A percentile compares a stretch with the other conserved stretches of the same genome.
phyloP scores from a whole-genome alignment of 2,888 invertebrate species.

The Microplitis manilae region DNA sequence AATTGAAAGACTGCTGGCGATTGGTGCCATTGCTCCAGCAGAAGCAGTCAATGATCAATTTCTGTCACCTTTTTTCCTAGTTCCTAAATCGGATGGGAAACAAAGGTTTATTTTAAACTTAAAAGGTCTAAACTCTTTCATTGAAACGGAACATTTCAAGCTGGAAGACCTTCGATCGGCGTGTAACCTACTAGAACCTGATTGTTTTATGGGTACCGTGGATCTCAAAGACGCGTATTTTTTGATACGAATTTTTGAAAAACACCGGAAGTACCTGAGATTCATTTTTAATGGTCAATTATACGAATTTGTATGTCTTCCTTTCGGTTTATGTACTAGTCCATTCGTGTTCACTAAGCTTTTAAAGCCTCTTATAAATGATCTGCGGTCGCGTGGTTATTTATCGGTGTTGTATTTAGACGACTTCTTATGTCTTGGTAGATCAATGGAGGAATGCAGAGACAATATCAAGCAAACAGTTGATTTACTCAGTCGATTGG shows the following conservation, averaged over 20 bases:
- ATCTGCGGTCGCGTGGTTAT: background rate
- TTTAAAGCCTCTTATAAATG: constrained; percentile 14
- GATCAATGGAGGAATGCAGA: background rate
- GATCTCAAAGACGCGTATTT: constrained; percentile 17
- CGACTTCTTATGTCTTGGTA: constrained; percentile 21
- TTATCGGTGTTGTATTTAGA: constrained; percentile 19
- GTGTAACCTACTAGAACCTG: background rate
- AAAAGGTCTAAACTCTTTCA: background rate
- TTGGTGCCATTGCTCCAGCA: constrained; percentile 8
- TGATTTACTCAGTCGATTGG: constrained; percentile 34
- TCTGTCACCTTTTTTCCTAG: constrained; percentile 12
- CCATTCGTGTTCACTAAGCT: constrained; percentile 8
- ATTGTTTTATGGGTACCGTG: background rate
- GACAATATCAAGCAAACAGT: constrained; percentile 17
- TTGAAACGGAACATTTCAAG: constrained; percentile 17
- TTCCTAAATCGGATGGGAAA: background rate
- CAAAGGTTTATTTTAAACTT: background rate
- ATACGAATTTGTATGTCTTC: constrained; percentile 3
- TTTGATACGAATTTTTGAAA: background rate
- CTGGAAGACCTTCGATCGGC: constrained; percentile 13
- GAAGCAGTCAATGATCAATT: constrained; percentile 10
- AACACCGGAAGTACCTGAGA: constrained; percentile 19
- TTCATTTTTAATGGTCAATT: background rate
- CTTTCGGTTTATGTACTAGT: background rate
- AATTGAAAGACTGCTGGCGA: background rate